Base-by-base conservation (phyloP, 2,797 vertebrate genomes). In the Aselliscus stoliczkanus region DNA sequence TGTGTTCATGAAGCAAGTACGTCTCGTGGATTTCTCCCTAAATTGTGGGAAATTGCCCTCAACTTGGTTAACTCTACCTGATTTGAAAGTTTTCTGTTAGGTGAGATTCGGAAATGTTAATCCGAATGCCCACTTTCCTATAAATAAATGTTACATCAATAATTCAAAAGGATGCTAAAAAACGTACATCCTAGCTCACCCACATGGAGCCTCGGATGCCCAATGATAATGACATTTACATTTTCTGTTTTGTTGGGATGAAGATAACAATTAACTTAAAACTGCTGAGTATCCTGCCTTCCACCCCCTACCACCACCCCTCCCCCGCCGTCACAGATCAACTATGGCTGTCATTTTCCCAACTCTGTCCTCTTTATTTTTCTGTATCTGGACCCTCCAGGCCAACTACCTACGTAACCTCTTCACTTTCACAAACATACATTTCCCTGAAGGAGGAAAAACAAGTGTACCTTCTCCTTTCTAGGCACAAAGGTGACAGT, bases 21-120 rank as follows among this genome's bases (percentile, higher is more conserved):
- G 7, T 82, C 52, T 31, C 75, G 29, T 94, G 95, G 58, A 86
- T 90, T 84, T 89, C 89, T 90, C 58, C 44, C 65, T 62, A 76
- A 92, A 62, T 42, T 73, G 25, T 37, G 58, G 42, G 21, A 80
- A 85, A 73, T 60, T 34, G 44, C 85, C 72, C 81, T 88, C 72
- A 20, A 39, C 29, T 9, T 23, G 10, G 31, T 88, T 79, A 73
- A 56, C 42, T 60, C 31, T 37, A 52, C 20, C 75, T 86, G 21
- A 50, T 56, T 47, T 70, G 82, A 89, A 84, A 67, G 29, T 64
- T 70, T 37, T 17, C 39, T 75, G 47, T 69, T 80, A 47, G 58
- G 23, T 44, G 37, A 86, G 20, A 7, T 44, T 31, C 1, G 14
- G 54, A 67, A 84, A 73, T 72, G 27, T 62, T 86, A 58, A 92